phyloP scores from a whole-genome alignment of 2,797 vertebrate species.

The Syngnathus acus region DNA sequence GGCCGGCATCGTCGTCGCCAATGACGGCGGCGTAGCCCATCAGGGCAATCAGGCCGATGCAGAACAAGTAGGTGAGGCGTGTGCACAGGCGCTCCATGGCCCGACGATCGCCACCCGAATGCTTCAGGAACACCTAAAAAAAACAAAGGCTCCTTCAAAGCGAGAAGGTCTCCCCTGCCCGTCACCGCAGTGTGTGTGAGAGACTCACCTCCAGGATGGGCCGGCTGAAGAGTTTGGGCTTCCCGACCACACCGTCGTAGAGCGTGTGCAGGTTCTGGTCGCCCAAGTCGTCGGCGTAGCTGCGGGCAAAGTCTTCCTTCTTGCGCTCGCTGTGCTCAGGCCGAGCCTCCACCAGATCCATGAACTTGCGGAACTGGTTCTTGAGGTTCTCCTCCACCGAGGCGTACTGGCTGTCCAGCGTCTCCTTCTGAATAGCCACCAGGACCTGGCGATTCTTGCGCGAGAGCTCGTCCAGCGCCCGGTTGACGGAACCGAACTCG shows the following conservation, averaged over 20 bases:
- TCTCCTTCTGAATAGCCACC: conserved; percentile 69
- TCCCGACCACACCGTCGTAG: conserved; percentile 71
- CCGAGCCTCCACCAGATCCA: conserved; percentile 65
- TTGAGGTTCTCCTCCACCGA: conserved; percentile 70
- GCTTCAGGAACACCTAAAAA: conserved; percentile 58
- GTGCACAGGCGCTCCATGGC: conserved; percentile 73
- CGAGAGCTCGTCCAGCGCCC: conserved; percentile 61
- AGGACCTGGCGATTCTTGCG: conserved; percentile 59
- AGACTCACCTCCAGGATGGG: conserved; percentile 63
- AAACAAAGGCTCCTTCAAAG: no score
- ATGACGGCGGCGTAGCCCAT: conserved; percentile 72
- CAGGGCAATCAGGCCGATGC: conserved; percentile 74
- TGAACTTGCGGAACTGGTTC: conserved; percentile 73
- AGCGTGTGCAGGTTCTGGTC: conserved; percentile 78
- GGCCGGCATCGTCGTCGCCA: conserved; percentile 66
- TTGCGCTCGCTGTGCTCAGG: conserved; percentile 47
- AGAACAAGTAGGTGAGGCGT: conserved; percentile 73
- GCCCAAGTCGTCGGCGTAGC: conserved; percentile 61
- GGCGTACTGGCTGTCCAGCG: conserved; percentile 67
- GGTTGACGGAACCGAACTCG: conserved; percentile 66
- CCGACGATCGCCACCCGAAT: conserved; percentile 58
- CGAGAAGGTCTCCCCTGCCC: no score
- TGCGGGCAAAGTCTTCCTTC: conserved; percentile 60
- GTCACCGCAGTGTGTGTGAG: no score
- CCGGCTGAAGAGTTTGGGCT: conserved; percentile 68